Percentiles rank a stretch among this genome's conserved stretches.
Evolutionary conservation across 64 coral and sea anemone genomes (phyloP).

Genomic region (Pocillopora damicornis): DNA sequence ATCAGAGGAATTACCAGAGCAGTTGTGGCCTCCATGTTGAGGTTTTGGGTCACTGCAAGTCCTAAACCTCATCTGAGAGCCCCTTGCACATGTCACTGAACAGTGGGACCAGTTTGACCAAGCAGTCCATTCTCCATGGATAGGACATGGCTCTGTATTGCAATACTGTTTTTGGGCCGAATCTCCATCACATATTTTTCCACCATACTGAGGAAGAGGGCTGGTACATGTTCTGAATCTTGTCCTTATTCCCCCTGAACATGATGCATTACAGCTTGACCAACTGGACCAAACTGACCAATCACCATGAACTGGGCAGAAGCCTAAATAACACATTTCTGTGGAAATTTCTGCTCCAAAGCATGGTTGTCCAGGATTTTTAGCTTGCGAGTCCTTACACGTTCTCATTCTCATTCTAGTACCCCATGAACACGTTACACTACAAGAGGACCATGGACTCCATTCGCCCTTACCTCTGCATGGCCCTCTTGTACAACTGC

Average conservation of each 20-base stretch:
- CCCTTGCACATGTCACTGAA: conserved; percentile 52
- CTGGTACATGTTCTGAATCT: conserved; percentile 46
- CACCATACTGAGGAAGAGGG: conserved; percentile 56
- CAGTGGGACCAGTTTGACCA: conserved; percentile 61
- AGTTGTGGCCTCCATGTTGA: conserved; percentile 41
- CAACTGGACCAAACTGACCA: conserved; percentile 72
- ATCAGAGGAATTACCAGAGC: conserved; percentile 28
- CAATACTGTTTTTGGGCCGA: conserved; percentile 37
- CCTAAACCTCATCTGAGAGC: conserved; percentile 34
- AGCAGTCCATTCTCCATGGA: conserved; percentile 55
- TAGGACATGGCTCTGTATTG: conserved; percentile 34
- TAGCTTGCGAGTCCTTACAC: conserved; percentile 36
- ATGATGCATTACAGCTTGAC: conserved; percentile 56
- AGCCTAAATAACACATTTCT: conserved; percentile 67
- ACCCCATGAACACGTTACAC: conserved; percentile 46
- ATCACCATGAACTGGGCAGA: conserved; percentile 65
- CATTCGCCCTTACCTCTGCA: conserved; percentile 27
- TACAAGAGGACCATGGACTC: conserved; percentile 52
- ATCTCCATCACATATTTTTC: conserved; percentile 48
- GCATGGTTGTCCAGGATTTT: conserved; percentile 38
- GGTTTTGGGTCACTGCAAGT: conserved; percentile 47
- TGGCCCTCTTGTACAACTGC: conserved; percentile 25
- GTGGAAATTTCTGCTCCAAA: conserved; percentile 16
- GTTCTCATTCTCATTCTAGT: conserved; percentile 20
- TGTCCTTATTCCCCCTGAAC: conserved; percentile 44